These are phyloP conservation scores for Venusia cambrica DNA, from an alignment of 2,888 invertebrate species.

Conservation along the genomic window DNA sequence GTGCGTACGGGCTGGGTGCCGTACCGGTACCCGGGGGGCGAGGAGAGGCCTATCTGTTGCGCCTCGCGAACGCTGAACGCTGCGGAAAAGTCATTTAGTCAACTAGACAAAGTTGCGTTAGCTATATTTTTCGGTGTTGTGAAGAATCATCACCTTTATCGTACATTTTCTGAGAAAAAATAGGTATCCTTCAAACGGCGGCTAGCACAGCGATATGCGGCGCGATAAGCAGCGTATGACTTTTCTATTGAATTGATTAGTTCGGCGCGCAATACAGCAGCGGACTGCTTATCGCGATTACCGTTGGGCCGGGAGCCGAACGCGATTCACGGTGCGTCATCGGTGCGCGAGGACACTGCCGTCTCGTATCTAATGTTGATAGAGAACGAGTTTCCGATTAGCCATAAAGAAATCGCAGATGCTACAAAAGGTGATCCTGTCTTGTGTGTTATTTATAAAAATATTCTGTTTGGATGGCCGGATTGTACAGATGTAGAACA, in stretches of 20 bases:
- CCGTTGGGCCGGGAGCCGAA: neutral
- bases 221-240: no score
- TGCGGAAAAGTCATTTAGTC: no score
- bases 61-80: no score
- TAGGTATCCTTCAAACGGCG: no score
- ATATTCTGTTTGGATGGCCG: constrained; percentile 8
- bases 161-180: no score
- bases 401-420: constrained; percentile 4
- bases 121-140: no score
- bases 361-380: constrained; percentile 1
- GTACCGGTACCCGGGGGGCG: no score
- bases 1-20: no score
- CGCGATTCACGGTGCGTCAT: neutral
- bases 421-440: constrained; percentile 4
- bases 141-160: no score
- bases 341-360: neutral
- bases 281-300: constrained; percentile 7
- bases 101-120: no score
- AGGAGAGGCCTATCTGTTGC: no score
- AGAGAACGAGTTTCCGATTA: constrained; percentile 8
- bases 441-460: constrained; percentile 2
- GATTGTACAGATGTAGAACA: neutral
- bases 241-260: neutral
- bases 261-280: constrained; percentile 4
- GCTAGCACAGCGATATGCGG: no score